phyloP scores from a whole-genome alignment of 2,888 invertebrate species.

The Platycheirus albimanus region DNA sequence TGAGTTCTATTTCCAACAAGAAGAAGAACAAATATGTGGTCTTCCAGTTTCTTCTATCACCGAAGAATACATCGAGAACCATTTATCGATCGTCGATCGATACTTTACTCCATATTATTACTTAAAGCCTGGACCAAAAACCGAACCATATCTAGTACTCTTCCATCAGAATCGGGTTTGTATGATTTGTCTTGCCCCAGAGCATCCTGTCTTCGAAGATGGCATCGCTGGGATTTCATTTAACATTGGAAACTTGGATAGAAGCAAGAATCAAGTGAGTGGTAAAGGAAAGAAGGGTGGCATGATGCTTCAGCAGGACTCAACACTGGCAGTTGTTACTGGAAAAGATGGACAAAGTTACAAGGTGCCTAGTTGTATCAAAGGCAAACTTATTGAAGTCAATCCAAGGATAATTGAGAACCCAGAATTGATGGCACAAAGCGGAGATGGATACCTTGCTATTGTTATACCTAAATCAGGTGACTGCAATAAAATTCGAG shows the following conservation, averaged over 20 bases:
- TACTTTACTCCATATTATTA: constrained; percentile 90
- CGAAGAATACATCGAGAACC: constrained; percentile 85
- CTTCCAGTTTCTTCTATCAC: constrained; percentile 84
- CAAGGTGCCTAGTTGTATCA: constrained; percentile 89
- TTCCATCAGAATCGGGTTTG: constrained; percentile 94
- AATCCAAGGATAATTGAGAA: constrained; percentile 88
- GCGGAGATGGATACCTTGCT: constrained; percentile 91
- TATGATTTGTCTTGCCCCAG: constrained; percentile 90
- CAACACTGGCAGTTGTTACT: constrained; percentile 89
- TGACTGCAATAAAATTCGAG: constrained; percentile 86
- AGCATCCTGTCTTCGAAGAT: constrained; percentile 88
- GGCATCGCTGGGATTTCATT: constrained; percentile 87
- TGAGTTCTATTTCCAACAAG: constrained; percentile 79
- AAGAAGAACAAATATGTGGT: constrained; percentile 79
- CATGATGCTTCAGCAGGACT: constrained; percentile 88
- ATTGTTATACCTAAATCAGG: constrained; percentile 90
- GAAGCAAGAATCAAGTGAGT: constrained; percentile 89
- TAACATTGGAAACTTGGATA: constrained; percentile 87
- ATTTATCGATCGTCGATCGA: constrained; percentile 88
- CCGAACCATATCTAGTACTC: constrained; percentile 86
- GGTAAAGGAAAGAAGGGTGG: constrained; percentile 96
- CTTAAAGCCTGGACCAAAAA: constrained; percentile 83
- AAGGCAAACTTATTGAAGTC: constrained; percentile 89
- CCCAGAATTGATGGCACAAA: constrained; percentile 86
- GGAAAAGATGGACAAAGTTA: constrained; percentile 86